These are phyloP conservation scores for Drosophila neonasuta DNA, from an alignment of 2,888 invertebrate genomes.

Conservation along the genomic window DNA sequence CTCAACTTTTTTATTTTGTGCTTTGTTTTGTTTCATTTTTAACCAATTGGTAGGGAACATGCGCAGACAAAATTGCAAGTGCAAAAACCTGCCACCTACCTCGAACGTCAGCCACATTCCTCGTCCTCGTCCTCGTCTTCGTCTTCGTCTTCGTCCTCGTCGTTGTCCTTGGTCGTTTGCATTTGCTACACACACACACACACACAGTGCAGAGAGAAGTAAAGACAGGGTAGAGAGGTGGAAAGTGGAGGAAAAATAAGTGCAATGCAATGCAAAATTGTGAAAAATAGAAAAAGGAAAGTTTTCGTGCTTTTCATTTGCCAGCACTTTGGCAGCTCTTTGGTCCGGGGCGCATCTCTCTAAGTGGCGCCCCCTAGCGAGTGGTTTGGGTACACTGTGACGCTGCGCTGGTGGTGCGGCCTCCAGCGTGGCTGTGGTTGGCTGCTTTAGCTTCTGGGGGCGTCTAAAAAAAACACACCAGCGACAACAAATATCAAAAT, in stretches of 20 bases:
- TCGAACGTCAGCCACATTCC: not conserved
- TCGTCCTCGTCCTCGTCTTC: not conserved
- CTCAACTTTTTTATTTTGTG: conserved; percentile 31
- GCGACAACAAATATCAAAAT: conserved; percentile 19
- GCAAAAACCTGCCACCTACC: conserved; percentile 30
- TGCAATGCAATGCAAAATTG: conserved; percentile 75
- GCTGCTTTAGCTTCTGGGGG: conserved; percentile 66
- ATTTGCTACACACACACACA: conserved; percentile 1
- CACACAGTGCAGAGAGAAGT: no score
- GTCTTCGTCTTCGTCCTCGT: no score
- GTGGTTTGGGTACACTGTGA: conserved; percentile 41
- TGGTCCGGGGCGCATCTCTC: conserved; percentile 52
- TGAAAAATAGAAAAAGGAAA: conserved; percentile 79
- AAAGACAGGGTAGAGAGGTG: no score
- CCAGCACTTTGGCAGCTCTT: conserved; percentile 48
- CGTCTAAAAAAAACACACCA: conserved; percentile 46
- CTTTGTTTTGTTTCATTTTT: conserved; percentile 36
- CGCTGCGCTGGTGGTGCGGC: conserved; percentile 54
- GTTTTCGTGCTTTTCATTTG: conserved; percentile 80
- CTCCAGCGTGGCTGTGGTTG: conserved; percentile 72
- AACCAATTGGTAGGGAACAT: conserved; percentile 70
- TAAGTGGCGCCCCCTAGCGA: conserved; percentile 71
- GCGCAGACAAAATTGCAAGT: conserved; percentile 72
- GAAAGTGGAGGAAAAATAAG: conserved; percentile 53
- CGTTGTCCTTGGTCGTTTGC: conserved; percentile 24